A percentile compares a stretch with the other conserved stretches of the same genome.
phyloP scores from a whole-genome alignment of 2,888 invertebrate species.

The Mallateleia sp. region DNA sequence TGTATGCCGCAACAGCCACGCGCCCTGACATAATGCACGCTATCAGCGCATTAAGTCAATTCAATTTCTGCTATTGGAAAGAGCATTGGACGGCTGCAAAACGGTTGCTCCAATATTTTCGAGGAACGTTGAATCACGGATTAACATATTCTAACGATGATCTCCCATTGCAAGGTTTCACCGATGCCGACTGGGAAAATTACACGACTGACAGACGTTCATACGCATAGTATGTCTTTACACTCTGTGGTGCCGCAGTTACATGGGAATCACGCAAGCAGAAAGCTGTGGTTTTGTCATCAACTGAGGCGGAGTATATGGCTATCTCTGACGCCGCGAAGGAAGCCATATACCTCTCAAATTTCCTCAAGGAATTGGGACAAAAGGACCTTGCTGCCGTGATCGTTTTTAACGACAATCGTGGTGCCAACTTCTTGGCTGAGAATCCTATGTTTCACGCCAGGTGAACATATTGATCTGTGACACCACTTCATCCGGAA shows the following conservation, averaged over 20 bases:
- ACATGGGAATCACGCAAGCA: conserved; percentile 25
- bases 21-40: conserved; percentile 34
- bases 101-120: conserved; percentile 6
- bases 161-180: not conserved
- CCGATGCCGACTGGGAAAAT: conserved; percentile 28
- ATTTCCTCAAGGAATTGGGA: not conserved
- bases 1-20: conserved; percentile 12
- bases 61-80: conserved; percentile 4
- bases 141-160: not conserved
- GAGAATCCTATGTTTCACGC: not conserved
- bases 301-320: conserved; percentile 36
- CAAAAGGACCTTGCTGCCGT: not conserved
- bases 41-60: conserved; percentile 20
- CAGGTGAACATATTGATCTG: conserved; percentile 1
- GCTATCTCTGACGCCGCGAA: conserved; percentile 7
- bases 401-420: not conserved
- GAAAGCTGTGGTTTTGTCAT: conserved; percentile 2
- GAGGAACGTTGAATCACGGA: not conserved
- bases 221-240: conserved; percentile 10
- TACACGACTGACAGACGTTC: conserved; percentile 22
- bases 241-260: not conserved
- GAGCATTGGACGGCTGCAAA: conserved; percentile 17
- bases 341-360: conserved; percentile 22
- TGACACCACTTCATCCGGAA: conserved; percentile 15
- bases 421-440: not conserved